Percentiles rank a stretch among this genome's conserved stretches.
These are phyloP conservation scores for Disparrhopalites patrizii DNA, from an alignment of 2,888 invertebrate species.

Conservation along the genomic window DNA sequence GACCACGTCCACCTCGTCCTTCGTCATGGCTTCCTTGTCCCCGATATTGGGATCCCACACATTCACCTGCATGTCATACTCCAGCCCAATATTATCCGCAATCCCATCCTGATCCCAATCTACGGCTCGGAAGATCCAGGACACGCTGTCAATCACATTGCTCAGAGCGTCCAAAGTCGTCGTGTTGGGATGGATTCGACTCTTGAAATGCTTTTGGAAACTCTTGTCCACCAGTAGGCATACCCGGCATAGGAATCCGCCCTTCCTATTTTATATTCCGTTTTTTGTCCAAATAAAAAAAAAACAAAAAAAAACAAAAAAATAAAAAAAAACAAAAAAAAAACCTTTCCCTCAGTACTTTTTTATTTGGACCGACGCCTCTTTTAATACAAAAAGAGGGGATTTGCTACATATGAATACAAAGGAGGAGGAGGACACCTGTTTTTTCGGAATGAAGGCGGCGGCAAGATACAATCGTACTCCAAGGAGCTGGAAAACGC, in stretches of 20 bases:
- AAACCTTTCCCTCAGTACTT: neutral
- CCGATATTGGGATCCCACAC: conserved; percentile 5
- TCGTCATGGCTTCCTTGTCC: conserved; percentile 22
- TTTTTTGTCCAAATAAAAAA: too few relatives aligned
- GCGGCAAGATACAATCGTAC: conserved; percentile 44
- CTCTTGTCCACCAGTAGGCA: conserved; percentile 38
- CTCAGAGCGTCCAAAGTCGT: conserved; percentile 21
- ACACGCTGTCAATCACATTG: conserved; percentile 38
- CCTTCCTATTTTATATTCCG: too few relatives aligned
- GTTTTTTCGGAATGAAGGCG: conserved; percentile 36
- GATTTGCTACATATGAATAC: too few relatives aligned
- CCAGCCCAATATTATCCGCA: conserved; percentile 43
- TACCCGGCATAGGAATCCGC: conserved; percentile 45
- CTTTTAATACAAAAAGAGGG: too few relatives aligned
- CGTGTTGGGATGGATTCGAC: neutral
- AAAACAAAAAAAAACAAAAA: too few relatives aligned
- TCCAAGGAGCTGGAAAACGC: conserved; percentile 32
- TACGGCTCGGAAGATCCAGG: conserved; percentile 44
- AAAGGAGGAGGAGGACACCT: conserved; percentile 30
- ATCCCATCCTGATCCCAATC: conserved; percentile 38
- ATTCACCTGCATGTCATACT: conserved; percentile 31
- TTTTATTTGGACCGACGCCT: too few relatives aligned
- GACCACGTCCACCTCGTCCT: conserved; percentile 36
- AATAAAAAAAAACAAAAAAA: too few relatives aligned
- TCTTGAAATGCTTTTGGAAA: conserved; percentile 29